Evolutionary conservation across 2,888 invertebrate genomes (phyloP).

Genomic region (Tiphia femorata): DNA sequence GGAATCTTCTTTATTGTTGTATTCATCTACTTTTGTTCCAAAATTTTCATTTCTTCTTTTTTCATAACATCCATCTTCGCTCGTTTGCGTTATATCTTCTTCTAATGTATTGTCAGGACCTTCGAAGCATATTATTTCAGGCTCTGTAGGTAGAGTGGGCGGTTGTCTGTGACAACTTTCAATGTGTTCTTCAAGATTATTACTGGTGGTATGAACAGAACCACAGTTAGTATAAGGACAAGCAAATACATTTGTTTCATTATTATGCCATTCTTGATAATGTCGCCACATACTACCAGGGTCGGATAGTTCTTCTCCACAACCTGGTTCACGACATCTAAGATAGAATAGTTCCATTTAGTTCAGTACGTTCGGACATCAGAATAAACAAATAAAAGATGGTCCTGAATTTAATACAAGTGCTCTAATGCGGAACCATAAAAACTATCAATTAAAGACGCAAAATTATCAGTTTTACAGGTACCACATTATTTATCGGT

Average conservation of each 20-base stretch:
- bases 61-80: conserved; percentile 39
- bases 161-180: conserved; percentile 63
- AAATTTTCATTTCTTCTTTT: conserved; percentile 28
- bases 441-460: too few relatives aligned
- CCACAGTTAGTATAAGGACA: conserved; percentile 65
- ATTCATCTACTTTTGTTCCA: conserved; percentile 36
- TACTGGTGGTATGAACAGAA: conserved; percentile 59
- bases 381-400: too few relatives aligned
- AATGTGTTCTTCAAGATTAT: conserved; percentile 64
- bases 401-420: too few relatives aligned
- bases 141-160: conserved; percentile 61
- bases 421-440: too few relatives aligned
- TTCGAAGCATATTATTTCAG: conserved; percentile 65
- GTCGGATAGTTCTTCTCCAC: conserved; percentile 64
- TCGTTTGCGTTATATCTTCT: conserved; percentile 49
- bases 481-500: too few relatives aligned
- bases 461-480: too few relatives aligned
- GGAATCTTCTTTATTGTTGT: conserved; percentile 34
- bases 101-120: conserved; percentile 58
- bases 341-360: background rate
- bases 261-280: conserved; percentile 66
- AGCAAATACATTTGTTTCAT: conserved; percentile 61
- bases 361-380: too few relatives aligned
- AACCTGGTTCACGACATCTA: conserved; percentile 66
- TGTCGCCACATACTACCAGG: conserved; percentile 68